Evolutionary conservation across 1,140 invertebrate genomes (phyloP).

Genomic region (Pentalonia nigronervosa): DNA sequence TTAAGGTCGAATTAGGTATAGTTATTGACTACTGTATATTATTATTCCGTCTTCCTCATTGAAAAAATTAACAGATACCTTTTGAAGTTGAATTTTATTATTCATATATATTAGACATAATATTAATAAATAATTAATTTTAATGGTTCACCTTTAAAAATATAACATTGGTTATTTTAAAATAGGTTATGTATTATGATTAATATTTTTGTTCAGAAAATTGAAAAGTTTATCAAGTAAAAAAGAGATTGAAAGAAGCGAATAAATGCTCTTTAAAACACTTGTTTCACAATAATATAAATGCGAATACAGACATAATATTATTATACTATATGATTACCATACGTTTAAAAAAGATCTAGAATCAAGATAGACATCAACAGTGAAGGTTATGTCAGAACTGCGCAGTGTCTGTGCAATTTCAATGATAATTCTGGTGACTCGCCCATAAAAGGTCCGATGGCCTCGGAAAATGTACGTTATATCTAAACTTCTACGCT

Average conservation of each 20-base stretch:
- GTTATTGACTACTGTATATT: not conserved
- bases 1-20: conserved; percentile 3
- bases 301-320: not conserved
- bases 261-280: not conserved
- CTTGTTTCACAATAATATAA: not conserved
- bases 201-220: not conserved
- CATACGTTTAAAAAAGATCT: not conserved
- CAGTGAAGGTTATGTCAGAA: conserved; percentile 49
- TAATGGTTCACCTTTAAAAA: not conserved
- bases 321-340: not conserved
- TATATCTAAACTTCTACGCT: not conserved
- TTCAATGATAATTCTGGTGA: not conserved
- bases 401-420: conserved; percentile 10
- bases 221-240: not conserved
- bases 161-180: not conserved
- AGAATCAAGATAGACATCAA: not conserved
- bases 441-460: conserved; percentile 43
- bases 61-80: not conserved
- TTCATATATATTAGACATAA: not conserved
- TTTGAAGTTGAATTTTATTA: not conserved
- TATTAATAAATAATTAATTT: not conserved
- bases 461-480: not conserved
- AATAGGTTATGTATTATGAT: not conserved
- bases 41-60: not conserved
- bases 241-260: not conserved